Conservation (phyloP, 2,113 vertebrate species). For the Sinosuthora webbiana region DNA sequence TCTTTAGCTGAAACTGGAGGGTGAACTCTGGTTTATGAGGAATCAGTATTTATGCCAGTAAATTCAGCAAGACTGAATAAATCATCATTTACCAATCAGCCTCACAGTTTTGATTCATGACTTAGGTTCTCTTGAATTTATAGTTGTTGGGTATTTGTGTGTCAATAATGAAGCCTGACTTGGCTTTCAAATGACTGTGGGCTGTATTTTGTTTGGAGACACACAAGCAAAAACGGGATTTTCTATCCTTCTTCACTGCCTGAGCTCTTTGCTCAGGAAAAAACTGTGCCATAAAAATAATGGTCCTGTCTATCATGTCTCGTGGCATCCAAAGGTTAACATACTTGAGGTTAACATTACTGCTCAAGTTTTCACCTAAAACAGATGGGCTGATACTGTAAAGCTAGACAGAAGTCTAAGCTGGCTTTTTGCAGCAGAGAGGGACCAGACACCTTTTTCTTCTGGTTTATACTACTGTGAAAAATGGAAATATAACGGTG, state of each 20-base stretch:
- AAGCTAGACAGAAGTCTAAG: conserved; percentile 56
- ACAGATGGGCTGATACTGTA: conserved; percentile 52
- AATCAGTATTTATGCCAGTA: not conserved
- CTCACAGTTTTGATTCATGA: not conserved
- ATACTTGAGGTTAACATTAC: conserved; percentile 52
- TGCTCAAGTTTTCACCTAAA: conserved; percentile 64
- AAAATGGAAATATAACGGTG: not conserved
- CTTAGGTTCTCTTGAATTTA: conserved; percentile 1
- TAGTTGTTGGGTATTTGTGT: conserved; percentile 3
- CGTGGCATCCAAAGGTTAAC: conserved; percentile 66
- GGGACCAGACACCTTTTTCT: conserved; percentile 54
- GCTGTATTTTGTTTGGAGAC: conserved; percentile 70
- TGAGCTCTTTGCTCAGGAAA: conserved; percentile 54
- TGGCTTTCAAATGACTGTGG: conserved; percentile 55
- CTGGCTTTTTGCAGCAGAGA: conserved; percentile 48
- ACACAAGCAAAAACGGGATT: conserved; percentile 57
- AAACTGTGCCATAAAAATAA: conserved; percentile 66
- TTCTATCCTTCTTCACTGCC: conserved; percentile 34
- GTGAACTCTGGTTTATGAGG: not conserved
- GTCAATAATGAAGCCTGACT: conserved; percentile 41
- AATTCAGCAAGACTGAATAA: not conserved
- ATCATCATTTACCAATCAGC: not conserved
- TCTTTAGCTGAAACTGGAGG: not conserved
- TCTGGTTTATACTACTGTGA: conserved; percentile 47
- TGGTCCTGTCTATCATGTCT: conserved; percentile 68